phyloP scores from a whole-genome alignment of 2,888 invertebrate genomes.

The Drosophila fulvimacula region DNA sequence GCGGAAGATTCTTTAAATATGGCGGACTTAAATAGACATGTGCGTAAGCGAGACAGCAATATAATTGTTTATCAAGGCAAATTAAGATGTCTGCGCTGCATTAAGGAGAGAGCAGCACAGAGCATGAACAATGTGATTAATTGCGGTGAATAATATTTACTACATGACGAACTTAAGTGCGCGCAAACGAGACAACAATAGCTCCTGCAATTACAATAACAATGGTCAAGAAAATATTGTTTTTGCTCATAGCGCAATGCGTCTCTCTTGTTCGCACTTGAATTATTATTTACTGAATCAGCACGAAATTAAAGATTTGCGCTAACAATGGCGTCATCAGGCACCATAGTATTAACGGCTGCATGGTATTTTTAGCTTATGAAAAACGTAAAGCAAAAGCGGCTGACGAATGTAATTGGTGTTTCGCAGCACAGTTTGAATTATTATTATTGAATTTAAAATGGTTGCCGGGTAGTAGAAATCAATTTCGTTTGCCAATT shows the following conservation, averaged over 20 bases:
- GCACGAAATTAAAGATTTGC: not conserved
- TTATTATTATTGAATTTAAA: not conserved
- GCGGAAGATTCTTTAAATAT: not conserved
- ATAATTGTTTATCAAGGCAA: not conserved
- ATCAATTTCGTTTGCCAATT: too few relatives aligned
- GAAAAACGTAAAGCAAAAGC: not conserved
- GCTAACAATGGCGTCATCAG: constrained; percentile 4
- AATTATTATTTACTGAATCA: not conserved
- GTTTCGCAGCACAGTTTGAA: not conserved
- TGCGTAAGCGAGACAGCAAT: not conserved
- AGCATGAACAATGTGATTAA: not conserved
- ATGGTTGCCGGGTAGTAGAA: not conserved
- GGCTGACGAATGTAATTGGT: not conserved
- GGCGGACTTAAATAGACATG: not conserved
- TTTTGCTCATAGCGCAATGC: not conserved
- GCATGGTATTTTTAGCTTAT: not conserved
- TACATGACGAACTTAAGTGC: not conserved
- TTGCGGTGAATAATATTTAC: not conserved
- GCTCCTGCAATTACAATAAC: not conserved
- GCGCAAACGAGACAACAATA: not conserved
- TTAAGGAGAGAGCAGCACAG: not conserved
- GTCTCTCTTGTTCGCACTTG: not conserved
- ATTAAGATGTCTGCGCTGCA: not conserved
- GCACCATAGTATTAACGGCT: not conserved
- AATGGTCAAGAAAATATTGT: not conserved